Conservation (phyloP, 2,797 vertebrate genomes). For the Fringilla coelebs region DNA sequence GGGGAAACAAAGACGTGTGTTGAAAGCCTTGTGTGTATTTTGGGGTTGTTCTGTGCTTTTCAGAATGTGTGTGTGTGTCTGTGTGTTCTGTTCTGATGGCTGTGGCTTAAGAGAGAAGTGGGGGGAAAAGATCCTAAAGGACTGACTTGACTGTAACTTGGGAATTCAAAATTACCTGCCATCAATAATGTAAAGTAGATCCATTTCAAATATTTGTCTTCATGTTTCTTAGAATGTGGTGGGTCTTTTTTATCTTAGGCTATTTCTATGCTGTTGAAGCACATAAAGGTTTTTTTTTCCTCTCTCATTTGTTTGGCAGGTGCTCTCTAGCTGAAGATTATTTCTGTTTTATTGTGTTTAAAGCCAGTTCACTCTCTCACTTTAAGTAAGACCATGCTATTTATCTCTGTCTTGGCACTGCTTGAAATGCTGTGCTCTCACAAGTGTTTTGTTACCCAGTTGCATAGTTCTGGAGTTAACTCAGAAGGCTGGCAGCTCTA, state of each 20-base stretch:
- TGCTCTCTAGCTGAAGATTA: neutral
- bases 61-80: neutral
- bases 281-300: neutral
- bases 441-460: conserved; percentile 43
- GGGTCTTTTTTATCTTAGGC: neutral
- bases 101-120: neutral
- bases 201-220: neutral
- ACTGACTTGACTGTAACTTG: neutral
- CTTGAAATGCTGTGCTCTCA: conserved; percentile 8
- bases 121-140: neutral
- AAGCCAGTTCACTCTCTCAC: neutral
- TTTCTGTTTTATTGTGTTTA: neutral
- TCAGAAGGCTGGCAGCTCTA: conserved; percentile 20
- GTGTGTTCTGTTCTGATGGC: neutral
- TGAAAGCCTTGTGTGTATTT: neutral
- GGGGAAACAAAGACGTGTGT: neutral
- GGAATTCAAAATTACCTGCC: neutral
- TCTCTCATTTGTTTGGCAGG: neutral
- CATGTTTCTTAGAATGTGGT: neutral
- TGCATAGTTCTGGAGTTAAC: conserved; percentile 36
- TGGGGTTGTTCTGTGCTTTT: neutral
- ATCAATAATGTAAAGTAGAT: neutral
- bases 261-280: neutral
- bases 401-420: conserved; percentile 12
- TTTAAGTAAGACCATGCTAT: neutral